Evolutionary conservation across 2,888 invertebrate genomes (phyloP).

Genomic region (Drosophila suboccidentalis): DNA sequence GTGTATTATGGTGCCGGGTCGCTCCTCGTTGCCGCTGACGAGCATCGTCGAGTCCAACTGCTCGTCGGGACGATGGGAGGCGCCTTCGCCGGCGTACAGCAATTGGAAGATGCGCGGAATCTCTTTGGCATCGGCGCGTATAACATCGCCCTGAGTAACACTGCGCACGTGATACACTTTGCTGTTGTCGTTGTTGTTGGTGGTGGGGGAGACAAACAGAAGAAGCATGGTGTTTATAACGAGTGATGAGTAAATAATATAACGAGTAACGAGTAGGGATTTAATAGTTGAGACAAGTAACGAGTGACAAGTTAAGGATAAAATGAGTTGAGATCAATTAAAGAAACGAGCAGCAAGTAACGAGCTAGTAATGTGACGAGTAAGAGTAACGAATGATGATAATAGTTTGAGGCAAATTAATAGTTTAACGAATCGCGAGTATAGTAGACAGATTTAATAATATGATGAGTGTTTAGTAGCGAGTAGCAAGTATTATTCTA

Average conservation of each 20-base stretch:
- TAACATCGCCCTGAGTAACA: conserved; percentile 99
- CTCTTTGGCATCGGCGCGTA: conserved; percentile 99
- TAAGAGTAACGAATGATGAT: neutral
- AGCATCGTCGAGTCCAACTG: conserved; percentile 87
- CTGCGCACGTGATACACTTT: conserved; percentile 99
- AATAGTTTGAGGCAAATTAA: neutral
- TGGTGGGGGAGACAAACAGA: neutral
- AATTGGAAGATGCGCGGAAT: conserved; percentile 99
- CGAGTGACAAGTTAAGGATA: neutral
- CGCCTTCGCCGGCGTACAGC: conserved; percentile 98
- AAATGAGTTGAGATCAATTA: too few relatives aligned
- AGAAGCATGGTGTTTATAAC: neutral
- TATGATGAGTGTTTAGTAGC: too few relatives aligned
- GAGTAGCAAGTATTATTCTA: too few relatives aligned
- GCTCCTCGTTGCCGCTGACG: conserved; percentile 84
- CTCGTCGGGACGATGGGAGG: conserved; percentile 92
- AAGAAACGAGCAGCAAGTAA: neutral
- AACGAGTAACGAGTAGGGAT: neutral
- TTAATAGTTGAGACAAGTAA: neutral
- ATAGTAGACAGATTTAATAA: neutral
- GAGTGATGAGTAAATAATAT: neutral
- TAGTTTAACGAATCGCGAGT: neutral
- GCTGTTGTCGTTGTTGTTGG: conserved; percentile 86
- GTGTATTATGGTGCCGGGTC: conserved; percentile 85
- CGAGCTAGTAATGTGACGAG: neutral